Evolutionary conservation across 2,113 vertebrate species (phyloP), one percentile per base, ranked within the genome.

Genomic region (Platycercus adscitus): DNA sequence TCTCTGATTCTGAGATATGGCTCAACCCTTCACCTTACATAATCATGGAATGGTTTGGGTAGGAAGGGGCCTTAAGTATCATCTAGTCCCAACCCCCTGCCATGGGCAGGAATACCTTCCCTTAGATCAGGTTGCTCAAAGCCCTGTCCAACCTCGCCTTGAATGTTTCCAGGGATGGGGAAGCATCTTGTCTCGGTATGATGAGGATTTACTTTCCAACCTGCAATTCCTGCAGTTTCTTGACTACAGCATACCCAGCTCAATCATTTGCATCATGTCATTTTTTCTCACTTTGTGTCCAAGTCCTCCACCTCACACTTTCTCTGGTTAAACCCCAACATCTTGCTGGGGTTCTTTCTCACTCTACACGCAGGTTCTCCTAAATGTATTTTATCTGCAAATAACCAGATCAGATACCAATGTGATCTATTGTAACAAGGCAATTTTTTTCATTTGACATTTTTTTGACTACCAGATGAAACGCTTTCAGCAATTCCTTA

Each of bases 371-470:
- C 44, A 3, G 23, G 13, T 69, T 64, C 29, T 68, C 44, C 46
- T 50, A 7, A 9, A 26, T 4, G 8, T 7, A 23, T 3, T 2
- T 2, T 9, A 4, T 8, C 52, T 65, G 37, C 41, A 88, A 49
- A 56, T 24, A 52, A 35, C 8, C 6, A 11, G 3, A n/a, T 52
- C 23, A 1, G 0, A 2, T 29, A 39, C 9, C 5, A 28, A 4
- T 6, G 6, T 5, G 13, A 66, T 14, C 53, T 43, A 7, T 19
- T 28, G 20, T 29, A 86, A 52, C 9, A 2, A 21, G 20, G 43
- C n/a, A 52, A n/a, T 15, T 1, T 0, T 1, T 14, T 58, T 21
- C 11, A 69, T 13, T 58, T 56, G 66, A 13, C 17, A 7, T 6
- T 73, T 65, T 76, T 65, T 56, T 25, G 26, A 29, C 15, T 63